Percentiles rank a stretch among this genome's conserved stretches.
phyloP scores from a whole-genome alignment of 2,113 vertebrate genomes.

The Trichomycterus rosablanca region DNA sequence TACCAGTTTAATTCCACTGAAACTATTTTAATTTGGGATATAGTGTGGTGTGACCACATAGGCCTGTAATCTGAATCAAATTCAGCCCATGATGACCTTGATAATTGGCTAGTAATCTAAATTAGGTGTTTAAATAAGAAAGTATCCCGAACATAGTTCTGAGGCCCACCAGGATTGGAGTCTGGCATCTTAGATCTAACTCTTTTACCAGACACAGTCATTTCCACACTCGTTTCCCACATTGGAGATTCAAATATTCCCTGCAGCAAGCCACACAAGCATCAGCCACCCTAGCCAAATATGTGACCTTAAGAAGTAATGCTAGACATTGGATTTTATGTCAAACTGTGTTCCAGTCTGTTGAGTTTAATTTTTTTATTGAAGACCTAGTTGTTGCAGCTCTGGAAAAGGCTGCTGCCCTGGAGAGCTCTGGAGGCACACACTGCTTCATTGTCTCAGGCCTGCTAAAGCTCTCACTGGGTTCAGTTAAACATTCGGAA shows the following conservation, averaged over 20 bases:
- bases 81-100: too few species aligned
- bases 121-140: too few species aligned
- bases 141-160: too few species aligned
- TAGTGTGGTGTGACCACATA: too few species aligned
- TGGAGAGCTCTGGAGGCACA: conserved; percentile 15
- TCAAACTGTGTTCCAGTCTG: conserved; percentile 33
- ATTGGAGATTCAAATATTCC: conserved; percentile 7
- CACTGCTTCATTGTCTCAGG: conserved; percentile 13
- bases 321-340: conserved; percentile 31
- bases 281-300: conserved; percentile 30
- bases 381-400: conserved; percentile 20
- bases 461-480: conserved; percentile 1
- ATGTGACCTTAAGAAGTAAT: conserved; percentile 39
- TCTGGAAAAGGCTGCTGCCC: conserved; percentile 23
- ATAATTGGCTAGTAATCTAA: too few species aligned
- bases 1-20: too few species aligned
- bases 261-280: conserved; percentile 16
- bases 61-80: too few species aligned
- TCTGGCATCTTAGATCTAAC: too few species aligned
- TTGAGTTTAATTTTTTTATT: conserved; percentile 34
- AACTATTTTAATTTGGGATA: too few species aligned
- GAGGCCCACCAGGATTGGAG: too few species aligned
- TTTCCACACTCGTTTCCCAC: neutral
- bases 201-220: conserved; percentile 1
- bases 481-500: conserved; percentile 6